phyloP scores from a whole-genome alignment of 2,888 invertebrate species.

The Dolomedes plantarius region DNA sequence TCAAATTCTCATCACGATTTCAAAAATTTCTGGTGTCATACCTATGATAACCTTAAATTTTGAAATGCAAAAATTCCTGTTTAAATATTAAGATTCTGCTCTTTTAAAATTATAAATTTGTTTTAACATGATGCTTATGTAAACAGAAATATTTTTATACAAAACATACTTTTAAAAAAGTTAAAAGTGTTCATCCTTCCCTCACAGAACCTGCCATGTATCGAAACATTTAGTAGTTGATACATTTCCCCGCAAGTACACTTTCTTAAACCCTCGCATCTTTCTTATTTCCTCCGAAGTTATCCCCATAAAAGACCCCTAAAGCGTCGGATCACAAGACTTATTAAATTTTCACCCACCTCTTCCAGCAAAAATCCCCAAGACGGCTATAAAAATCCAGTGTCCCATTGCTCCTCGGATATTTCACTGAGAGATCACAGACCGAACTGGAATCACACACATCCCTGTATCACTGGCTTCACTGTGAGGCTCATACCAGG shows the following conservation, averaged over 20 bases:
- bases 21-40: too few relatives aligned
- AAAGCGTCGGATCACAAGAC: not conserved
- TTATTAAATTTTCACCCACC: slow-evolving; percentile 25
- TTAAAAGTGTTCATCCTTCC: too few relatives aligned
- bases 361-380: not conserved
- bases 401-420: not conserved
- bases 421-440: not conserved
- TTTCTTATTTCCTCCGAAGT: not conserved
- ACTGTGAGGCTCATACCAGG: not conserved
- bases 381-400: slow-evolving; percentile 25
- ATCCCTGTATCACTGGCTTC: slow-evolving; percentile 5
- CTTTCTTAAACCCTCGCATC: not conserved
- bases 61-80: too few relatives aligned
- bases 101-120: too few relatives aligned
- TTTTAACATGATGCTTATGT: too few relatives aligned
- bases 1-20: too few relatives aligned
- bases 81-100: too few relatives aligned
- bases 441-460: not conserved
- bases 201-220: not conserved
- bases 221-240: not conserved
- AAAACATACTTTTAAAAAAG: too few relatives aligned
- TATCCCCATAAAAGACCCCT: not conserved
- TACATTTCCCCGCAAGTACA: not conserved
- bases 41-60: too few relatives aligned
- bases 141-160: too few relatives aligned